Evolutionary conservation across 2,113 vertebrate genomes (phyloP).

Genomic region (Chelonoidis abingdonii): DNA sequence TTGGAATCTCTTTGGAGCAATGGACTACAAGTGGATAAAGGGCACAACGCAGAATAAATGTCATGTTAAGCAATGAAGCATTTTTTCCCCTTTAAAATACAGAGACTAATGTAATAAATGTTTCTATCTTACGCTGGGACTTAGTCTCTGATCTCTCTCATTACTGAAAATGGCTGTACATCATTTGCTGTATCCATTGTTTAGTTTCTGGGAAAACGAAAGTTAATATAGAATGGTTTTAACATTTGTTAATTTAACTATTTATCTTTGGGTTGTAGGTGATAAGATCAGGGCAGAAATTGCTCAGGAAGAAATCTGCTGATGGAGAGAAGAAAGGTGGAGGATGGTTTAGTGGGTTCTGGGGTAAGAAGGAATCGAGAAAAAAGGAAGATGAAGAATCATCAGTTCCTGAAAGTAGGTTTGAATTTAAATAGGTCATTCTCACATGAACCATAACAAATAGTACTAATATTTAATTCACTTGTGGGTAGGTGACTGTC

Average conservation of each 20-base stretch:
- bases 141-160: background rate
- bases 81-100: background rate
- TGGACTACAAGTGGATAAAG: background rate
- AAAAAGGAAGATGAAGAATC: conserved; percentile 88
- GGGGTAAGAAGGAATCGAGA: conserved; percentile 87
- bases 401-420: conserved; percentile 85
- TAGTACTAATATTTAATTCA: background rate
- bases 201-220: background rate
- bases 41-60: background rate
- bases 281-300: conserved; percentile 92
- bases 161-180: background rate
- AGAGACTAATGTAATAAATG: background rate
- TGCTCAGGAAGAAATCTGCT: conserved; percentile 83
- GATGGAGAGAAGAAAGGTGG: conserved; percentile 85
- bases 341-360: conserved; percentile 92
- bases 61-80: background rate
- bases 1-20: background rate
- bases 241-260: background rate
- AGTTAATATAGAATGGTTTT: background rate
- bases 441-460: background rate
- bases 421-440: background rate
- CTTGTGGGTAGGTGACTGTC: background rate
- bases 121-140: background rate
- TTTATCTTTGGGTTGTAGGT: conserved; percentile 79
- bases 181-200: background rate